phyloP scores from a whole-genome alignment of 2,797 vertebrate genomes.

The Cyprinodon diabolis region DNA sequence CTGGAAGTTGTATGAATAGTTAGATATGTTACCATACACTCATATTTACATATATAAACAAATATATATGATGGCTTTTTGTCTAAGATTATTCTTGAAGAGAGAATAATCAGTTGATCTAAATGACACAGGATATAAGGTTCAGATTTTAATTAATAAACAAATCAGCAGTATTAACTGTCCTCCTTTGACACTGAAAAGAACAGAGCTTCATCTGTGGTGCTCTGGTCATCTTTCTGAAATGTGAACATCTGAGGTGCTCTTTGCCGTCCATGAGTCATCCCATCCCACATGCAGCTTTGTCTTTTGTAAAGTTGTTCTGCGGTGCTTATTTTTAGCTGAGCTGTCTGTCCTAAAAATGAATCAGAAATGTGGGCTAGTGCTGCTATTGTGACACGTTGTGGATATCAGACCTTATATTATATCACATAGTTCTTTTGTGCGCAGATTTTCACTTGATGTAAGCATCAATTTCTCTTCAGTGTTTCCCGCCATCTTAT shows the following conservation, averaged over 20 bases:
- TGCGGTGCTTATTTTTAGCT: conserved; percentile 63
- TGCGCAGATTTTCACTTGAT: conserved; percentile 7
- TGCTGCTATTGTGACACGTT: conserved; percentile 21
- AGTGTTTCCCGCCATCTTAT: conserved; percentile 43
- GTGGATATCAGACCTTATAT: conserved; percentile 20
- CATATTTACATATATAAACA: background rate
- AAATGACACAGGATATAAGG: background rate
- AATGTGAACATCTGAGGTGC: conserved; percentile 42
- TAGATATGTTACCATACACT: background rate
- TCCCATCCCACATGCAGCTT: conserved; percentile 67
- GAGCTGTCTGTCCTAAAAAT: conserved; percentile 60
- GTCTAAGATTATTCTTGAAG: too few relatives aligned
- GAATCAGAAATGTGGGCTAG: conserved; percentile 18
- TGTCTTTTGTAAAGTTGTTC: conserved; percentile 52
- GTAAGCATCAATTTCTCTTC: background rate
- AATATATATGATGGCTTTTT: background rate
- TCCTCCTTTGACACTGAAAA: conserved; percentile 4
- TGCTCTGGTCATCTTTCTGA: conserved; percentile 23
- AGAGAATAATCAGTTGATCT: too few relatives aligned
- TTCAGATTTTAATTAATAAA: background rate
- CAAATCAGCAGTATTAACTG: conserved; percentile 4
- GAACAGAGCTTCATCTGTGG: conserved; percentile 7
- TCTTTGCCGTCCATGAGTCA: conserved; percentile 61
- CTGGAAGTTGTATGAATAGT: too few relatives aligned
- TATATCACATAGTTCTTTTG: conserved; percentile 1